Evolutionary conservation across 2,888 invertebrate genomes (phyloP).

Genomic region (Dicyrtomina minuta): DNA sequence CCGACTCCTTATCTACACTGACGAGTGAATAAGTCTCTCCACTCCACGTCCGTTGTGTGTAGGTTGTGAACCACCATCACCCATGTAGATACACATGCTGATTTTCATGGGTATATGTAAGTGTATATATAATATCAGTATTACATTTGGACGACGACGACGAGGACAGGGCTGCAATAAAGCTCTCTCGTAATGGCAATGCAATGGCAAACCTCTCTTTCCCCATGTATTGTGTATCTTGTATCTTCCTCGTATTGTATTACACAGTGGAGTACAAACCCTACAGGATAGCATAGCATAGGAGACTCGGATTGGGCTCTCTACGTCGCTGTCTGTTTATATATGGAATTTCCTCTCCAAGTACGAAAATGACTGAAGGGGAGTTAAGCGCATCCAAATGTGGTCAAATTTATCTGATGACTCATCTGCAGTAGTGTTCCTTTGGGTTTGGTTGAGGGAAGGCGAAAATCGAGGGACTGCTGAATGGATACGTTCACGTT

Average conservation of each 20-base stretch:
- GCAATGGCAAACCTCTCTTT: too few relatives aligned
- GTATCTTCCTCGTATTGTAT: background rate
- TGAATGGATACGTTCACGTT: background rate
- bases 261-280: background rate
- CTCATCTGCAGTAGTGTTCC: slow-evolving; percentile 29
- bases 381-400: slow-evolving; percentile 31
- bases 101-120: too few relatives aligned
- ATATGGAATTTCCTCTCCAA: background rate
- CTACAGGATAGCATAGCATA: background rate
- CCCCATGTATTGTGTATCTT: too few relatives aligned
- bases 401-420: slow-evolving; percentile 42
- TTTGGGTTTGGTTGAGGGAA: slow-evolving; percentile 15
- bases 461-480: slow-evolving; percentile 17
- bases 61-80: too few relatives aligned
- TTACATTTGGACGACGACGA: too few relatives aligned
- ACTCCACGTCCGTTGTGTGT: too few relatives aligned
- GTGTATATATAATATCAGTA: too few relatives aligned
- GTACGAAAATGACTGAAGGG: slow-evolving; percentile 23
- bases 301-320: background rate
- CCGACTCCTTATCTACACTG: too few relatives aligned
- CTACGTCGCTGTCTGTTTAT: background rate
- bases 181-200: too few relatives aligned
- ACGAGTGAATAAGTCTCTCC: too few relatives aligned
- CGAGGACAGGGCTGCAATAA: too few relatives aligned
- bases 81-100: too few relatives aligned